Percentiles rank a stretch among this genome's conserved stretches.
phyloP scores from a whole-genome alignment of 2,797 vertebrate species.

The Sebastes itinus region DNA sequence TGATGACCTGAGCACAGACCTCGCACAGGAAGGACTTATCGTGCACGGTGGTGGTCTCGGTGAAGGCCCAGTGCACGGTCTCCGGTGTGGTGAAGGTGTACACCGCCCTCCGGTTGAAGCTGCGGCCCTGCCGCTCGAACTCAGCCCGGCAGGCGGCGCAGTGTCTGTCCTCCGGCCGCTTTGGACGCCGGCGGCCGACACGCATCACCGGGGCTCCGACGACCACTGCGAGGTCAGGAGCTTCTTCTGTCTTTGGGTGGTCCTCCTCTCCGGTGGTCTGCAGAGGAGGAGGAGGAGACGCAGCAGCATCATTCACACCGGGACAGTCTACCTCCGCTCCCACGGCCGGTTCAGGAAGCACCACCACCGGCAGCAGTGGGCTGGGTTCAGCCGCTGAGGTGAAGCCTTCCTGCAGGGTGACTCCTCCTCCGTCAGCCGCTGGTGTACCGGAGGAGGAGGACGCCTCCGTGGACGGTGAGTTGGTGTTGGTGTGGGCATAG shows the following conservation, averaged over 20 bases:
- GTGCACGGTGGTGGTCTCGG: constrained; percentile 11
- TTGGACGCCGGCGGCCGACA: background rate
- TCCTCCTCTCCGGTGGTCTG: background rate
- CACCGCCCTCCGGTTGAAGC: constrained; percentile 72
- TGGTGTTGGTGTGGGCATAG: constrained; percentile 44
- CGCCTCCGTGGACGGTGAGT: background rate
- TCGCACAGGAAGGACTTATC: constrained; percentile 72
- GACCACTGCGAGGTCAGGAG: rapidly evolving
- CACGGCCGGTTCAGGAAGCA: constrained; percentile 37
- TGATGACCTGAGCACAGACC: constrained; percentile 65
- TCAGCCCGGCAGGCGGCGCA: constrained; percentile 53
- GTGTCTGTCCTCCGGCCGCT: constrained; percentile 52
- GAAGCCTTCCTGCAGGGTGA: background rate
- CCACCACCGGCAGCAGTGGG: background rate
- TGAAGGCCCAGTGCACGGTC: constrained; percentile 68
- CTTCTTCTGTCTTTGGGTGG: background rate
- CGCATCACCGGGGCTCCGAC: background rate
- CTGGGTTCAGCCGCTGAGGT: background rate
- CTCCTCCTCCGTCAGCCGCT: background rate
- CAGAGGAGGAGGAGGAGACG: background rate
- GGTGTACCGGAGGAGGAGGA: background rate
- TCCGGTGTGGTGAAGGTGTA: constrained; percentile 71
- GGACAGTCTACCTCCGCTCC: constrained; percentile 69
- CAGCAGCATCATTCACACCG: constrained; percentile 5
- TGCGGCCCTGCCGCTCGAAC: constrained; percentile 70